Percentiles rank a stretch among this genome's conserved stretches.
Conservation (phyloP, 2,888 invertebrate species). For the Synanthedon myopaeformis region DNA sequence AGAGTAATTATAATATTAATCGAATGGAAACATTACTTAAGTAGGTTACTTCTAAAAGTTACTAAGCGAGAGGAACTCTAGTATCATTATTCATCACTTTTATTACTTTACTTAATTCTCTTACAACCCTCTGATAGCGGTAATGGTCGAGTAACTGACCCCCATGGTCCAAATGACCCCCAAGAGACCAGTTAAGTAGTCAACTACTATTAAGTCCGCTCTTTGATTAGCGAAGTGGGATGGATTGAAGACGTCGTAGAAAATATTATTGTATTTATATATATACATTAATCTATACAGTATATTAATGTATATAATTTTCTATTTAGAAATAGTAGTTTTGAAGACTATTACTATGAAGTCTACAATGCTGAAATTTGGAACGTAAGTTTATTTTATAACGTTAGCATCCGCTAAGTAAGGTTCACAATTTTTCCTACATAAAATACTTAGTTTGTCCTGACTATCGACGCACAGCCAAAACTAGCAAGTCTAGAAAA, state of each 20-base stretch:
- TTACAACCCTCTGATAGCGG: slow-evolving; percentile 50
- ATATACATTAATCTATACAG: background rate
- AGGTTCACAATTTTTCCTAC: too few species aligned
- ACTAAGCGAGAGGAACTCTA: too few species aligned
- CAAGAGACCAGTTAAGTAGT: slow-evolving; percentile 48
- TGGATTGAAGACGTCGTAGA: background rate
- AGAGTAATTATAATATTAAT: too few species aligned
- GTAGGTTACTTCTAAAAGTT: too few species aligned
- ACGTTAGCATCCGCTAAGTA: too few species aligned
- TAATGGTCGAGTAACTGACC: slow-evolving; percentile 68
- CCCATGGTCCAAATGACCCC: slow-evolving; percentile 47
- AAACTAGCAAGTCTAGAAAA: too few species aligned
- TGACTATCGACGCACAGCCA: too few species aligned
- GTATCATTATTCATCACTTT: slow-evolving; percentile 59
- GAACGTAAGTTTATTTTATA: too few species aligned
- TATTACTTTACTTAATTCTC: slow-evolving; percentile 51
- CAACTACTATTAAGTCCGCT: slow-evolving; percentile 24
- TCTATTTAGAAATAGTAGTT: background rate
- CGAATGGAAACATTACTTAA: too few species aligned
- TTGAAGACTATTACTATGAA: background rate
- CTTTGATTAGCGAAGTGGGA: slow-evolving; percentile 27
- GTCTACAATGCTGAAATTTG: too few species aligned
- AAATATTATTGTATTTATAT: background rate
- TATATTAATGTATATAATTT: too few species aligned
- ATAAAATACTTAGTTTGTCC: too few species aligned